Conservation (phyloP, 2,888 invertebrate genomes). For the Smittia sp. region DNA sequence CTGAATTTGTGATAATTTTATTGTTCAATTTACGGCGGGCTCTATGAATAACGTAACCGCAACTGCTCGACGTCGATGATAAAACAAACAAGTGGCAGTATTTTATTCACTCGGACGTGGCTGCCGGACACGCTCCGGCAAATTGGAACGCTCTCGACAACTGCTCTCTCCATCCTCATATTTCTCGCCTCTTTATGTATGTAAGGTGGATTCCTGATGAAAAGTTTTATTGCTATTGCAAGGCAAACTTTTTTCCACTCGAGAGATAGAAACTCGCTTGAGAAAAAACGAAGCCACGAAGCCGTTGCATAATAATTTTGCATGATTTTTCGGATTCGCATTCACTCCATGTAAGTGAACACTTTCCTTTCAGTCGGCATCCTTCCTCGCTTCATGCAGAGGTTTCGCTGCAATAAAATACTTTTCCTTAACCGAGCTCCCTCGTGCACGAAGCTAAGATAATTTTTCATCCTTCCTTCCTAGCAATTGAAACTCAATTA, state of each 20-base stretch:
- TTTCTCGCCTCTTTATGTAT: neutral
- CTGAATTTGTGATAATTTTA: conserved; percentile 24
- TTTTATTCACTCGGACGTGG: neutral
- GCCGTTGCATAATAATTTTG: conserved; percentile 7
- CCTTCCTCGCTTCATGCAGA: neutral
- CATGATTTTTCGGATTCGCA: conserved; percentile 3
- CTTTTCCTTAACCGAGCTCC: neutral
- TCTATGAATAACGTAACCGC: neutral
- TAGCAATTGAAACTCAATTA: neutral
- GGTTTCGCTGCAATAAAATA: neutral
- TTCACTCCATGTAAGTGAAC: conserved; percentile 12
- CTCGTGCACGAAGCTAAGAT: neutral
- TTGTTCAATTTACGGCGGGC: neutral
- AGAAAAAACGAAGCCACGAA: neutral
- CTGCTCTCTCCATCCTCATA: neutral
- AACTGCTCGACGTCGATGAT: neutral
- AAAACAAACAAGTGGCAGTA: neutral
- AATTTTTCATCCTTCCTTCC: neutral
- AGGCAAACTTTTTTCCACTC: neutral
- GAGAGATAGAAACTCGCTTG: neutral
- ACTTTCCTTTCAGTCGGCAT: neutral
- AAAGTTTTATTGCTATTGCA: conserved; percentile 10
- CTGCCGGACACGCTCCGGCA: neutral
- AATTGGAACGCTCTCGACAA: neutral
- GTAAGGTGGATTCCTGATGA: conserved; percentile 17